Evolutionary conservation across 2,797 vertebrate species (phyloP), one percentile per base, ranked within the genome.

Genomic region (Pseudomugil gertrudae): DNA sequence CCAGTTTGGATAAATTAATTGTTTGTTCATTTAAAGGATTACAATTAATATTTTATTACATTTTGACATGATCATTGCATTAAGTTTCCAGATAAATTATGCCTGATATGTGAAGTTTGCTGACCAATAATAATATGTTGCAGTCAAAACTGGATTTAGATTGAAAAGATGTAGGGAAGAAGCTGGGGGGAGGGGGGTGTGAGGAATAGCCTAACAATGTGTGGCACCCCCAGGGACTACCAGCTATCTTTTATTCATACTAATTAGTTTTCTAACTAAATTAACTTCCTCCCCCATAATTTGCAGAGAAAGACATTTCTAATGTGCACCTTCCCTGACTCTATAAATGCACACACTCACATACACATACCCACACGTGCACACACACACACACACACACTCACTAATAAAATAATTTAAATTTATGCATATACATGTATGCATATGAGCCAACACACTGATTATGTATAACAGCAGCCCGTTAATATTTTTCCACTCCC

Each of bases 161-260:
- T 53, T 50, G 35, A 74, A 33, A 36, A 67, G 57, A 56, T 33
- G n/a, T 43, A 35, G 27, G 32, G 64, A 9, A 55, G 51, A 30
- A 38, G 55, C 7, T 13, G 2, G 13, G 36, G 24, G 9, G 32
- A 9, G n/a, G 40, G 24, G 53, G 67, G 61, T 82, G 59, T 76
- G 77, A 85, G 55, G 66, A 76, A 77, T 80, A 78, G 61, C 58
- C 77, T 85, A 85, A 90, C 87, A 90, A 78, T 83, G 78, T 81
- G 79, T 69, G 74, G 59, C 72, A 79, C 77, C 87, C 85, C 68
- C 59, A 75, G 90, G 89, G 87, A 85, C 75, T 74, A 75, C 47
- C 10, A 63, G 72, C 76, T 80, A 90, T 92, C 84, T 89, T 92
- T 90, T 90, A 90, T 90, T 92, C 88, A 87, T 90, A 84, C 87